Percentiles rank a stretch among this genome's conserved stretches.
These are phyloP conservation scores for Holothuria leucospilota DNA, from an alignment of 53 echinoderm and acorn worm genomes.

Conservation along the genomic window DNA sequence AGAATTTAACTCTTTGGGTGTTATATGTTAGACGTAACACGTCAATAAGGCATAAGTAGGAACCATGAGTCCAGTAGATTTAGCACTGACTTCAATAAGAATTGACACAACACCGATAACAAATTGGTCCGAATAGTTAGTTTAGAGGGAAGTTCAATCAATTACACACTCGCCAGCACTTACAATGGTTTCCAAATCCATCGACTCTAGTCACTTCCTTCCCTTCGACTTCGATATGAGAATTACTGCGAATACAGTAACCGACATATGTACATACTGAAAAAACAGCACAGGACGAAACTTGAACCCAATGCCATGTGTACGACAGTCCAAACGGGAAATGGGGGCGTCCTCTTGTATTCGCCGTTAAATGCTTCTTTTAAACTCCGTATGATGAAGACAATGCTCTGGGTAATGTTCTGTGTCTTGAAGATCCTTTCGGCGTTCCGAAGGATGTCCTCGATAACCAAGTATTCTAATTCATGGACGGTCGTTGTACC, in stretches of 20 bases:
- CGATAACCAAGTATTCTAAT: not conserved
- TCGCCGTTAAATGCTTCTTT: slow-evolving; percentile 15
- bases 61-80: no score
- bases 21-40: no score
- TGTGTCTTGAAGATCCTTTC: not conserved
- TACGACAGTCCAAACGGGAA: slow-evolving; percentile 45
- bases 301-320: slow-evolving; percentile 32
- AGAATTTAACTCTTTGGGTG: no score
- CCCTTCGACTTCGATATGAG: no score
- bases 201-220: no score
- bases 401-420: not conserved
- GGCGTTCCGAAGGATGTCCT: slow-evolving; percentile 25
- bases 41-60: no score
- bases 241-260: slow-evolving; percentile 32
- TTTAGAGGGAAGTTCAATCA: no score
- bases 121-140: no score
- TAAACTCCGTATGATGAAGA: slow-evolving; percentile 6
- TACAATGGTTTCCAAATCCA: no score
- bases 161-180: no score
- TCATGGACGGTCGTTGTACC: not conserved
- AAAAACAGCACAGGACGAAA: slow-evolving; percentile 34
- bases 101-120: no score
- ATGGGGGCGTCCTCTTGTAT: slow-evolving; percentile 41
- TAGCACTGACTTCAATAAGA: no score
- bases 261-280: slow-evolving; percentile 40